These are phyloP conservation scores for Tachina lurida DNA, from an alignment of 2,888 invertebrate genomes.

Conservation along the genomic window DNA sequence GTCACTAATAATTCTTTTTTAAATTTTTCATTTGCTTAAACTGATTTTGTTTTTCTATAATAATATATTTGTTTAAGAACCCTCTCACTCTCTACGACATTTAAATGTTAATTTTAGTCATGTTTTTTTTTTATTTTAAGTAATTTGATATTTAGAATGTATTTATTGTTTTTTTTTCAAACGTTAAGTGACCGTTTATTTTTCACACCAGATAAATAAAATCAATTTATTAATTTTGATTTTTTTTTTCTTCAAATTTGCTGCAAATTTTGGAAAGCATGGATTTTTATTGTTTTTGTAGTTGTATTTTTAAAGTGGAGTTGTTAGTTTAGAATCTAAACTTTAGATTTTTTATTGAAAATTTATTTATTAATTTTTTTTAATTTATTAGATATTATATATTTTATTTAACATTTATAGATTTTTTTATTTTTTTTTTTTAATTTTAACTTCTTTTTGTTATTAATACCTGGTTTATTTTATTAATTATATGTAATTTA, in stretches of 20 bases:
- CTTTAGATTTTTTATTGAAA: constrained; percentile 15
- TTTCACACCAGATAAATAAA: constrained; percentile 49
- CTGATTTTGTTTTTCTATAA: not conserved
- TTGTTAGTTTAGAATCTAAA: too few species aligned
- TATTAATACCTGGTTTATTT: not conserved
- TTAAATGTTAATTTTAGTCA: constrained; percentile 35
- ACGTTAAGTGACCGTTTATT: constrained; percentile 59
- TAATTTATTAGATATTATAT: not conserved
- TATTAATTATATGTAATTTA: not conserved
- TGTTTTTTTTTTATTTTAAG: constrained; percentile 23
- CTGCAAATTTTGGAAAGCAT: not conserved
- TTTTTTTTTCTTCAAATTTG: not conserved
- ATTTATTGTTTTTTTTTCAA: constrained; percentile 33
- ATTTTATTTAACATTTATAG: too few species aligned
- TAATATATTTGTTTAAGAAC: constrained; percentile 29
- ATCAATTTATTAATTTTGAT: constrained; percentile 42
- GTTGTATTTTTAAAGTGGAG: constrained; percentile 4
- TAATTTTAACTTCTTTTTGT: too few species aligned
- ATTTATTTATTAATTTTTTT: not conserved
- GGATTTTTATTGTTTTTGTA: constrained; percentile 16
- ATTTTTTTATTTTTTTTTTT: not conserved
- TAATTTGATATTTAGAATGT: constrained; percentile 68
- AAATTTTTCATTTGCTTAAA: constrained; percentile 1
- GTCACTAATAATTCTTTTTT: constrained; percentile 53
- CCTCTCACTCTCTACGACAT: constrained; percentile 48